These are phyloP conservation scores for Cotesia typhae DNA, from an alignment of 1,140 invertebrate species.

Conservation along the genomic window DNA sequence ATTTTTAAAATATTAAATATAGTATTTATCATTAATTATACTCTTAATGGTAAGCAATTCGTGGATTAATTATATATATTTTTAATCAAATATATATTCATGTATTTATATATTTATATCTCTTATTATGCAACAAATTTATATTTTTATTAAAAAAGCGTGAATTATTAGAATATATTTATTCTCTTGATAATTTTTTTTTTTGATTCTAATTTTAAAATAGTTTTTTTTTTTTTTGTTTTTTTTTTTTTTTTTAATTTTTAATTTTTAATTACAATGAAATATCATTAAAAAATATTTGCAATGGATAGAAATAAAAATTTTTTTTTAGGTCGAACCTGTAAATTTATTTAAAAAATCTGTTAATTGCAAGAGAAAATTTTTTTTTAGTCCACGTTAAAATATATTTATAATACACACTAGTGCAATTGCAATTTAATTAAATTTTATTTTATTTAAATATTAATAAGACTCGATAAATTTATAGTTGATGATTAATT, in stretches of 20 bases:
- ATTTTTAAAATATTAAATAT: not conserved
- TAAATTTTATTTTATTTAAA: no score
- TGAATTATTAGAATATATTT: constrained; percentile 9
- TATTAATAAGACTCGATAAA: constrained; percentile 1
- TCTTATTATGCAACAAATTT: no score
- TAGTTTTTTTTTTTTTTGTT: constrained; percentile 40
- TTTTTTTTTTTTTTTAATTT: constrained; percentile 5
- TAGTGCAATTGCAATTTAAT: constrained; percentile 15
- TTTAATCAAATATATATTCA: constrained; percentile 12
- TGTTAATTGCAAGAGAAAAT: constrained; percentile 34
- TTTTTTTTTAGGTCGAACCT: constrained; percentile 18
- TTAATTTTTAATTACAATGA: no score
- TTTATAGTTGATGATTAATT: constrained; percentile 18
- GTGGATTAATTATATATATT: constrained; percentile 5
- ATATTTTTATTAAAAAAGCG: no score
- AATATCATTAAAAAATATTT: not conserved
- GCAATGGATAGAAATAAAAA: not conserved
- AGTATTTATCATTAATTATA: not conserved
- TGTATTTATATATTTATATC: constrained; percentile 3
- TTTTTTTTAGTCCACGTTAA: constrained; percentile 4
- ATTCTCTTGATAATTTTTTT: constrained; percentile 17
- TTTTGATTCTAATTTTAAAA: constrained; percentile 50
- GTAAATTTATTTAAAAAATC: not conserved
- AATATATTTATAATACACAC: constrained; percentile 30
- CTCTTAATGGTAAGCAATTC: constrained; percentile 24